Conservation (phyloP, 2,888 invertebrate genomes). For the Limenitis camilla region DNA sequence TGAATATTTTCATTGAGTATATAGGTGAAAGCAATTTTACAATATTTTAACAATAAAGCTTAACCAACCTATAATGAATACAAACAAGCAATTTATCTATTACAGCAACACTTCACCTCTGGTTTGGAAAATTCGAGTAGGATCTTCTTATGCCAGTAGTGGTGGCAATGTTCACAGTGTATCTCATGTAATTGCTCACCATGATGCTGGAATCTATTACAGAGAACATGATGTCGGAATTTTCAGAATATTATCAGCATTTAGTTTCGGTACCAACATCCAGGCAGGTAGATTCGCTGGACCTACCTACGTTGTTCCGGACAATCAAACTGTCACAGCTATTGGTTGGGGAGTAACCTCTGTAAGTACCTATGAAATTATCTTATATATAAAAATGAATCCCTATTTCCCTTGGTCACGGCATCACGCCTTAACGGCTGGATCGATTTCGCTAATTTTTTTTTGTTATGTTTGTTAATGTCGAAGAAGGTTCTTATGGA, state of each 20-base stretch:
- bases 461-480: no score
- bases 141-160: slow-evolving; percentile 35
- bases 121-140: slow-evolving; percentile 32
- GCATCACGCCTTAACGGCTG: no score
- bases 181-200: slow-evolving; percentile 32
- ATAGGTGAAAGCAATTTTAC: no score
- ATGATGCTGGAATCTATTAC: slow-evolving; percentile 3
- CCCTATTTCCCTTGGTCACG: no score
- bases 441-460: no score
- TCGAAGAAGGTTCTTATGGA: no score
- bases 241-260: slow-evolving; percentile 29
- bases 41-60: no score
- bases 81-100: not conserved
- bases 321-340: slow-evolving; percentile 42
- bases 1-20: no score
- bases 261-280: slow-evolving; percentile 30
- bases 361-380: no score
- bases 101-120: not conserved
- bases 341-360: slow-evolving; percentile 49
- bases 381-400: no score
- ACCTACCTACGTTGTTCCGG: slow-evolving; percentile 34
- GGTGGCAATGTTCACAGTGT: slow-evolving; percentile 32
- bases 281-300: slow-evolving; percentile 35
- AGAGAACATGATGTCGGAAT: slow-evolving; percentile 41
- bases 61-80: no score